Conservation (phyloP, 2,113 vertebrate genomes). For the Hydrochoerus hydrochaeris region DNA sequence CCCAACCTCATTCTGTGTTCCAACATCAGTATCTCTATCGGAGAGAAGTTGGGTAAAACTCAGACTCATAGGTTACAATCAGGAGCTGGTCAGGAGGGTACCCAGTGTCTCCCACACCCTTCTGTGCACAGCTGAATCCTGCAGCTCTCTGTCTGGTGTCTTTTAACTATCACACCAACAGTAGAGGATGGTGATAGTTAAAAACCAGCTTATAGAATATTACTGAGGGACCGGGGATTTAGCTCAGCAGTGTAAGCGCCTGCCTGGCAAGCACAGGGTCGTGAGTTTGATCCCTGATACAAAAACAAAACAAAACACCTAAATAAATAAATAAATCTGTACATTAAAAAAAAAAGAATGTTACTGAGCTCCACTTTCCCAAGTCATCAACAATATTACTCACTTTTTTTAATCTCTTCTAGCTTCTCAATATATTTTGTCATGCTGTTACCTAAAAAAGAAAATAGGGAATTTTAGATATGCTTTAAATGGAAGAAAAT, state of each 20-base stretch:
- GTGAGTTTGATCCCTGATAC: too few species aligned
- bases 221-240: background rate
- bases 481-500: constrained; percentile 56
- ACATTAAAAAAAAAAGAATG: background rate
- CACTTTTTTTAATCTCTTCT: constrained; percentile 95
- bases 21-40: background rate
- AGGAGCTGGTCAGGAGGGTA: background rate
- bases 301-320: too few species aligned
- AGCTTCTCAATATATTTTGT: constrained; percentile 94
- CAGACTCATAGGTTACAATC: background rate
- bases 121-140: background rate
- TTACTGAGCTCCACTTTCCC: constrained; percentile 1
- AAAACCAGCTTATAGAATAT: background rate
- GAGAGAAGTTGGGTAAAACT: background rate
- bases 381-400: constrained; percentile 82
- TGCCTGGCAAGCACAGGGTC: too few species aligned
- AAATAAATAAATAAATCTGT: too few species aligned
- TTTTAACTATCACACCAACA: background rate
- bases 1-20: background rate
- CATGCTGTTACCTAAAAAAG: constrained; percentile 91
- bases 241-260: too few species aligned
- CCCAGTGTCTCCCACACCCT: background rate
- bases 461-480: constrained; percentile 48
- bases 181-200: background rate
- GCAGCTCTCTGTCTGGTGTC: background rate